Base-by-base conservation (phyloP, 2,888 invertebrate species). In the Brenthis hecate region DNA sequence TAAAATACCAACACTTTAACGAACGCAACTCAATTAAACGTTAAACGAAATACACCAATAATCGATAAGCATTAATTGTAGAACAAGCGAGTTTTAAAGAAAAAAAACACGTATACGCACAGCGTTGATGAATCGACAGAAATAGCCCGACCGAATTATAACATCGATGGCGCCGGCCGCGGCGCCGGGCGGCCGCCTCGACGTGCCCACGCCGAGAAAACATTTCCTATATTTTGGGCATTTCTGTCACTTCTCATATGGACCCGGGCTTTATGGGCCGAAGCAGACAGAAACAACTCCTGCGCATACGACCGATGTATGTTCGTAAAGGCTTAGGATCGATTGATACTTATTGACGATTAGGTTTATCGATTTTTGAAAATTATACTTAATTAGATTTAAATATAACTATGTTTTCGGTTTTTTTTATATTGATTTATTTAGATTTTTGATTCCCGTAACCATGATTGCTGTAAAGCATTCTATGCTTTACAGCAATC, bases 81-180 rank as follows among this genome's bases (percentile, higher is more conserved):
- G 71, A 74, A 74, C 69, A 73, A 74, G 70, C 71, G 14, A 74
- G 73, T 81, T 80, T 81, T 83, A 78, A 84, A 87, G 84, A 82
- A 81, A 76, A 80, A 80, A 85, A 88, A 85, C 57, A 88, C 84
- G 85, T 79, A 80, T 85, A 86, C 85, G 86, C 84, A 84, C 80
- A 82, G 81, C 80, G 78, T 80, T 79, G 85, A 88, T 89, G 88
- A 90, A 88, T 86, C 87, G 87, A 84, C 88, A 81, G 85, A 92
- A 92, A 92, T 92, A 92, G 89, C 81, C 78, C 83, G 88, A 87
- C 91, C 90, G 88, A 91, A 92, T 91, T 92, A 88, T 86, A 90
- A 85, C 88, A 83, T 81, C 85, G 84, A 82, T 88, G 91, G 91
- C 91, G 91, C 91, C 89, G 84, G 83, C 78, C 78, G 71, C 85